Evolutionary conservation across 2,113 vertebrate species (phyloP).

Genomic region (Saimiri boliviensis): DNA sequence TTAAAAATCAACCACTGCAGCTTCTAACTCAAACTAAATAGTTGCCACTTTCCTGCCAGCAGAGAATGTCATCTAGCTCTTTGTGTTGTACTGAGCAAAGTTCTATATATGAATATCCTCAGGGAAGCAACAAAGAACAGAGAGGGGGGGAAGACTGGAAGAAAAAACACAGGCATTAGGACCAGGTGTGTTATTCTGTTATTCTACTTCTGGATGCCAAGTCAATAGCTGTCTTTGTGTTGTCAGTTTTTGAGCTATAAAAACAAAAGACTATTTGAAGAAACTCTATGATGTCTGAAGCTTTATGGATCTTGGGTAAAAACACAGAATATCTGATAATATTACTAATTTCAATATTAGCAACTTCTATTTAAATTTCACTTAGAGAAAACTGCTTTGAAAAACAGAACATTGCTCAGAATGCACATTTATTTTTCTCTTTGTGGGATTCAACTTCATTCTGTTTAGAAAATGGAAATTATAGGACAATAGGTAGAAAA

Average conservation of each 20-base stretch:
- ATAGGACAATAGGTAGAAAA: conserved; percentile 4
- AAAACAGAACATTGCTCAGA: conserved; percentile 35
- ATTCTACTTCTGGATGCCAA: conserved; percentile 7
- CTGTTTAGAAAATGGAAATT: conserved; percentile 50
- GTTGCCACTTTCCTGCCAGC: background rate
- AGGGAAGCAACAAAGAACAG: conserved; percentile 41
- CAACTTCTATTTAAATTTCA: conserved; percentile 49
- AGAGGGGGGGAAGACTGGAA: background rate
- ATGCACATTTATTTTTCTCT: conserved; percentile 22
- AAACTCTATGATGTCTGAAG: conserved; percentile 9
- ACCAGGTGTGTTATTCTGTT: conserved; percentile 20
- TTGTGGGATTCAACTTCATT: conserved; percentile 27
- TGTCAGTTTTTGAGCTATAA: conserved; percentile 22
- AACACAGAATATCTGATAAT: conserved; percentile 46
- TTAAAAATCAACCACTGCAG: background rate
- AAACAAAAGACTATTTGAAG: conserved; percentile 53
- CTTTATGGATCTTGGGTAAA: conserved; percentile 17
- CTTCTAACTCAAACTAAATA: background rate
- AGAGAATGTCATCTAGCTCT: conserved; percentile 3
- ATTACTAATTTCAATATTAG: conserved; percentile 47
- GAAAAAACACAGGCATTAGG: background rate
- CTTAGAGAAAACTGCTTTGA: conserved; percentile 50
- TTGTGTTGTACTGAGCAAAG: background rate
- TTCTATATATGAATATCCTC: conserved; percentile 30
- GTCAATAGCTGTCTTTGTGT: conserved; percentile 33